phyloP scores from a whole-genome alignment of 2,113 vertebrate genomes.

The Trochalopteron elliotii region DNA sequence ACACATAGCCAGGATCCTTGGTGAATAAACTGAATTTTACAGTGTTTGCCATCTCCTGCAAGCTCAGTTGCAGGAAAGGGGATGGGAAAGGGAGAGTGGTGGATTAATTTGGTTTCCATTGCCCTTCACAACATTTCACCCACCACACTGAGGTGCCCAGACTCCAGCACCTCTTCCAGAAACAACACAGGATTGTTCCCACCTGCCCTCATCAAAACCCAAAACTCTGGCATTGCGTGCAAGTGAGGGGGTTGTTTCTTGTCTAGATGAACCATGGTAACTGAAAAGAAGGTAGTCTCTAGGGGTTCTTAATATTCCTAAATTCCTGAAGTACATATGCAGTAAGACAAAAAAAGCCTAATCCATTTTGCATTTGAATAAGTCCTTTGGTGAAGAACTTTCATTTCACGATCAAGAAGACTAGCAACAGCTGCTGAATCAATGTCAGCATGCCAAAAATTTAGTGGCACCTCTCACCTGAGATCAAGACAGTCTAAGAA shows the following conservation, averaged over 20 bases:
- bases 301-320: conserved; percentile 9
- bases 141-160: background rate
- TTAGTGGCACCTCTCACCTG: background rate
- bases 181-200: background rate
- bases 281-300: background rate
- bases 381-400: background rate
- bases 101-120: background rate
- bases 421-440: background rate
- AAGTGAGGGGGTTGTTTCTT: background rate
- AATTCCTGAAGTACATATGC: background rate
- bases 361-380: background rate
- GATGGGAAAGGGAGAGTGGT: background rate
- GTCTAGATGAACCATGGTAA: conserved; percentile 6
- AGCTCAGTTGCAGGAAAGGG: background rate
- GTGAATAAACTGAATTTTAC: background rate
- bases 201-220: background rate
- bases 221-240: background rate
- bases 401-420: background rate
- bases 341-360: background rate
- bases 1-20: background rate
- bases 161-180: background rate
- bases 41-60: background rate
- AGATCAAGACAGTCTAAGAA: background rate
- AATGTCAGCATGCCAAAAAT: background rate
- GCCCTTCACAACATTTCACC: background rate